Percentiles rank a stretch among this genome's conserved stretches.
phyloP scores from a whole-genome alignment of 2,113 vertebrate species.

The Pristiophorus japonicus region DNA sequence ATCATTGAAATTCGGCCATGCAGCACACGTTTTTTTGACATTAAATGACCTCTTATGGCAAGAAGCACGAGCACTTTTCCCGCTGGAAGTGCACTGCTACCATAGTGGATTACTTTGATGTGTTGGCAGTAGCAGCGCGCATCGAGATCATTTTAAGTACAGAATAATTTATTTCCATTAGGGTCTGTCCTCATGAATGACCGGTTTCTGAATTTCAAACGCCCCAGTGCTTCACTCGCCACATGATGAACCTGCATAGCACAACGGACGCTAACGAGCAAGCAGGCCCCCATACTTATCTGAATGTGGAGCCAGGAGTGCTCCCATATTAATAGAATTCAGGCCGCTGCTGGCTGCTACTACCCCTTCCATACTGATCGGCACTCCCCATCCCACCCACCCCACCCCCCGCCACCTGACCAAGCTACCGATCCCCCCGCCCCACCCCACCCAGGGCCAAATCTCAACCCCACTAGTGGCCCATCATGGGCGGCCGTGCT shows the following conservation, averaged over 20 bases:
- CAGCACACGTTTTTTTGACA: not conserved
- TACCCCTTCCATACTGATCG: not conserved
- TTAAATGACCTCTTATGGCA: not conserved
- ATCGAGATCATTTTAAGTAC: not conserved
- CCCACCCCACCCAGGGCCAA: not conserved
- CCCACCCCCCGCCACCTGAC: not conserved
- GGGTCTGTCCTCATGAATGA: not conserved
- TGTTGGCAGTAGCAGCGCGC: not conserved
- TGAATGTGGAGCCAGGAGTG: not conserved
- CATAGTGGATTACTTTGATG: not conserved
- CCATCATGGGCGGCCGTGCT: not conserved
- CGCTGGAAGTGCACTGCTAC: not conserved
- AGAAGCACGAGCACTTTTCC: not conserved
- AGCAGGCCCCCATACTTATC: not conserved
- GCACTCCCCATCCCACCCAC: too few relatives aligned
- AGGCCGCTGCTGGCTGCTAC: not conserved
- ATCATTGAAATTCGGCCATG: not conserved
- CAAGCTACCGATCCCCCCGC: not conserved
- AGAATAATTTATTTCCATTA: not conserved
- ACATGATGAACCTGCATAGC: not conserved
- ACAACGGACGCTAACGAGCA: too few relatives aligned
- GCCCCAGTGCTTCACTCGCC: not conserved
- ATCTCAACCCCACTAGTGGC: not conserved
- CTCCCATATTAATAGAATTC: not conserved
- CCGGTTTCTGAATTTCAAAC: not conserved